Percentiles rank a stretch among this genome's conserved stretches.
These are phyloP conservation scores for Terebella lapidaria DNA, from an alignment of 2,888 invertebrate species.

Conservation along the genomic window DNA sequence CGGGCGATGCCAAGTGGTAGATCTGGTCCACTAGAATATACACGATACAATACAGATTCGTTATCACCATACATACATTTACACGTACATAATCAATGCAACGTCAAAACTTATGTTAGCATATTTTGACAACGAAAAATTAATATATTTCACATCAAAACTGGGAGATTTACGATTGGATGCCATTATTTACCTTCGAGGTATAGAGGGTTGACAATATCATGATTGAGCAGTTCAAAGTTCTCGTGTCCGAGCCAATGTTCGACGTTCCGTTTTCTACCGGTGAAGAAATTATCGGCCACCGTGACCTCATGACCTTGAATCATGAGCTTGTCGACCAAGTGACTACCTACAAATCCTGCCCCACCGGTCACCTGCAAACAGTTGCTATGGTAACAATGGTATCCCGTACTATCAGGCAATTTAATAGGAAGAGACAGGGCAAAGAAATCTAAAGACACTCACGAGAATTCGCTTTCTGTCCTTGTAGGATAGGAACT, in stretches of 20 bases:
- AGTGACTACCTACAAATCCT: slow-evolving; percentile 97
- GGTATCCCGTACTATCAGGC: not conserved
- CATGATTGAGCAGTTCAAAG: slow-evolving; percentile 97
- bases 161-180: no score
- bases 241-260: slow-evolving; percentile 99
- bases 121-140: no score
- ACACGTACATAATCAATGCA: no score
- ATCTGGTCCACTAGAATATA: slow-evolving; percentile 65
- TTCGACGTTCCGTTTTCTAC: slow-evolving; percentile 91
- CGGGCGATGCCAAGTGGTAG: slow-evolving; percentile 97
- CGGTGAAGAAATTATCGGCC: slow-evolving; percentile 94
- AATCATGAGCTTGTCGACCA: slow-evolving; percentile 91
- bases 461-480: slow-evolving; percentile 84
- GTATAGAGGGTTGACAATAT: slow-evolving; percentile 94
- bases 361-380: slow-evolving; percentile 86
- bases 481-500: slow-evolving; percentile 84
- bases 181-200: slow-evolving; percentile 91
- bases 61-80: no score
- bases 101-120: no score
- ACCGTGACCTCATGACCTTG: slow-evolving; percentile 94
- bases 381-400: not conserved
- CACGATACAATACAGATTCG: no score
- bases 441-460: not conserved
- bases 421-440: not conserved
- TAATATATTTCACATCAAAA: no score